Base-by-base conservation (phyloP, 2,797 vertebrate species). In the Amphiprion clarkii region DNA sequence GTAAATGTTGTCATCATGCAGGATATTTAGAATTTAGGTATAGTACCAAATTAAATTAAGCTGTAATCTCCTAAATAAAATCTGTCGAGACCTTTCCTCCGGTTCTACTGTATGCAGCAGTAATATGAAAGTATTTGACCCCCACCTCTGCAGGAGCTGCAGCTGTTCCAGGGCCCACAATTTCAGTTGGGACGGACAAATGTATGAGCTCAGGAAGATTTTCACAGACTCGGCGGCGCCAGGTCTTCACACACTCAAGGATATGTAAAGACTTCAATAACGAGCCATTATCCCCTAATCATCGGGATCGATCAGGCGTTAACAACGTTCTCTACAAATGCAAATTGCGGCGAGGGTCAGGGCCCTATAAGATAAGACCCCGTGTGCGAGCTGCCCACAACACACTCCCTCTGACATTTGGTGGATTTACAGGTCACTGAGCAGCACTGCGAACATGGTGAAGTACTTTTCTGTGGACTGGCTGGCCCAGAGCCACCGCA, bases 241-340 rank as follows among this genome's bases (percentile, higher is more conserved):
- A 91, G 89, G 81, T 85, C 86, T 93, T 93, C 94, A 90, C 95
- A 94, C 94, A 86, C 88, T 94, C 92, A 93, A 94, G 93, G 93
- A 95, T 92, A 92, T 93, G 93, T 93, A 89, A 94, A 94, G 92
- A 91, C 92, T 93, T 94, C 93, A 94, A 89, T 94, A 94, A 95
- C 88, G 93, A 94, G 89, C 92, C 89, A 95, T 95, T 95, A 95
- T 93, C 78, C 78, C 58, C 87, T 91, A 94, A 95, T 95, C 94
- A 94, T 90, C 67, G 84, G 89, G 89, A 92, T 94, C 89, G 91
- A 95, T 94, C 91, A 81, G 90, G 88, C 89, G 89, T 92, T 94
- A 93, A 94, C 89, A 90, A 82, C 87, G 65, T 48, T 25, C 80
- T 81, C 86, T 92, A 81, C 92, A 94, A 89, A 94, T 95, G 95